Conservation (phyloP, 1,140 invertebrate species). For the Formica selysi region DNA sequence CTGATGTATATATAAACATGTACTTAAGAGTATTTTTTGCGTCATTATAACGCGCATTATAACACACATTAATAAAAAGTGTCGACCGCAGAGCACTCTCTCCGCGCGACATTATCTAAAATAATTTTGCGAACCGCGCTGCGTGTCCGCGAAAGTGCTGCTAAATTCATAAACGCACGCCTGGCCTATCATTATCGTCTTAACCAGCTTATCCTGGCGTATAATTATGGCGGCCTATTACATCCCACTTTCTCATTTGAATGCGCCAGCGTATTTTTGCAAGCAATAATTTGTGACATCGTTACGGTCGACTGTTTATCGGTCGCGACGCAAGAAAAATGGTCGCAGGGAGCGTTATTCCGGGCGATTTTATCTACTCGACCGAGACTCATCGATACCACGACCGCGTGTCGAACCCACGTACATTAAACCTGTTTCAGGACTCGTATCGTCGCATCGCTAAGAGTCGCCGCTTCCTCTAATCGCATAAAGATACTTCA, state of each 20-base stretch:
- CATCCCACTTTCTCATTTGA: conserved; percentile 15
- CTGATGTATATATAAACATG: background rate
- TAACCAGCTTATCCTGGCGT: conserved; percentile 25
- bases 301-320: conserved; percentile 23
- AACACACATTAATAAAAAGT: conserved; percentile 1
- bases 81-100: background rate
- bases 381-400: background rate
- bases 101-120: conserved; percentile 24
- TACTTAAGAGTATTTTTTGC: background rate
- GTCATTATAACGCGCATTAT: conserved; percentile 10
- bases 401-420: background rate
- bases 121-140: conserved; percentile 31
- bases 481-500: conserved; percentile 1
- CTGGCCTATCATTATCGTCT: conserved; percentile 40
- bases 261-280: conserved; percentile 33
- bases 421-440: conserved; percentile 14
- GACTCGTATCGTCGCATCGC: conserved; percentile 10
- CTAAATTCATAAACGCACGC: conserved; percentile 28
- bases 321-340: conserved; percentile 12
- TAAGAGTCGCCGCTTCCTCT: conserved; percentile 6
- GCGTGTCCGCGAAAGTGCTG: conserved; percentile 10
- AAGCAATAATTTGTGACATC: conserved; percentile 36
- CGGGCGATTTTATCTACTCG: conserved; percentile 40
- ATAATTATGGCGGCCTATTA: conserved; percentile 49
- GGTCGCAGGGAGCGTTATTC: conserved; percentile 1